A percentile compares a stretch with the other conserved stretches of the same genome.
phyloP scores from a whole-genome alignment of 2,888 invertebrate species.

The Aphrophora alni region DNA sequence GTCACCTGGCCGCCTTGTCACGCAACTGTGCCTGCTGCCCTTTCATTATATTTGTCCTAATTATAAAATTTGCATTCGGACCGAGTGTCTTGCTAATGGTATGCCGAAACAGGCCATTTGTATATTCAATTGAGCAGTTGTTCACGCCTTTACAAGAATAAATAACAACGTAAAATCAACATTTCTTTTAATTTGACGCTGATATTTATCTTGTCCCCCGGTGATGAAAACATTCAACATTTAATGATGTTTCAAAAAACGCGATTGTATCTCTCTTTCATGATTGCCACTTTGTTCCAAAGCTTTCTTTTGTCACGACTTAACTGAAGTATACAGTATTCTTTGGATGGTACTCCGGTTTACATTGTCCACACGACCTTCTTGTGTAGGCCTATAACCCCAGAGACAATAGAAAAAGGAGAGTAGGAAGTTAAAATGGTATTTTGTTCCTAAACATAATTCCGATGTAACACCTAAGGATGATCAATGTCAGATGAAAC shows the following conservation, averaged over 20 bases:
- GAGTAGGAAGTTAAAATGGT: too few relatives aligned
- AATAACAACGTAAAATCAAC: not conserved
- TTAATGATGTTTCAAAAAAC: not conserved
- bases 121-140: not conserved
- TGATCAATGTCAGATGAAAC: too few relatives aligned
- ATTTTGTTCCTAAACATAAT: too few relatives aligned
- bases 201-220: not conserved
- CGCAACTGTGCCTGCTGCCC: not conserved
- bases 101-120: not conserved
- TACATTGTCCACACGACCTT: too few relatives aligned
- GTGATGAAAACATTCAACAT: not conserved
- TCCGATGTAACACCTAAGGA: too few relatives aligned
- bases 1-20: not conserved
- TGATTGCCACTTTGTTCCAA: not conserved
- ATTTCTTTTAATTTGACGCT: conserved; percentile 3
- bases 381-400: too few relatives aligned
- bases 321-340: not conserved
- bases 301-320: not conserved
- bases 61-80: conserved; percentile 5
- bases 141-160: not conserved
- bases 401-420: too few relatives aligned
- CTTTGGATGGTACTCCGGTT: too few relatives aligned
- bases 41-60: conserved; percentile 6
- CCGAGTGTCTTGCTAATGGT: not conserved
- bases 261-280: not conserved